Conservation (phyloP, 1,140 invertebrate species). For the Sarcophaga peregrina region DNA sequence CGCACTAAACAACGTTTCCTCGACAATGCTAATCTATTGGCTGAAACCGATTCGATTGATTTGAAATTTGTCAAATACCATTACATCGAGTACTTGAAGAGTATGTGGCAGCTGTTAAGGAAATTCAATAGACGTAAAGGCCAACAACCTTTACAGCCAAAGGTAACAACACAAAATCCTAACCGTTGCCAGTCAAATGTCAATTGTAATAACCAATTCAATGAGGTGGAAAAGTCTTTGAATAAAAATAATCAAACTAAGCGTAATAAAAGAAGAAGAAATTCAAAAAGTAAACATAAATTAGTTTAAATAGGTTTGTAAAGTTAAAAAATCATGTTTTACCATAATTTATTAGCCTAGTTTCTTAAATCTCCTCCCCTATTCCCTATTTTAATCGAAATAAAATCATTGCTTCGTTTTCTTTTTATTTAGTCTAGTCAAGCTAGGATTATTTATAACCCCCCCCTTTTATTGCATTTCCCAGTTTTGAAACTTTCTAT, state of each 20-base stretch:
- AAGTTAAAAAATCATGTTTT: background rate
- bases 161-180: background rate
- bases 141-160: conserved; percentile 5
- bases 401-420: background rate
- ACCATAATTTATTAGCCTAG: no score
- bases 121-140: conserved; percentile 51
- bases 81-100: conserved; percentile 61
- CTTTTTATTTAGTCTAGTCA: background rate
- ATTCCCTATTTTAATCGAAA: background rate
- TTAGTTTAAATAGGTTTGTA: background rate
- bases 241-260: conserved; percentile 13
- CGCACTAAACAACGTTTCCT: conserved; percentile 51
- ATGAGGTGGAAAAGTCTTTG: conserved; percentile 39
- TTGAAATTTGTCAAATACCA: conserved; percentile 62
- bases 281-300: conserved; percentile 22
- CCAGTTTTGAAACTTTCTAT: no score
- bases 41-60: conserved; percentile 56
- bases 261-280: conserved; percentile 7
- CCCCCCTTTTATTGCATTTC: no score
- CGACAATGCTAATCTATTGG: conserved; percentile 8
- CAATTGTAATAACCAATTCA: conserved; percentile 31
- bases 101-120: conserved; percentile 60
- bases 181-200: no score
- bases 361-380: background rate
- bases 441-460: no score